These are phyloP conservation scores for Andrena dorsata DNA, from an alignment of 2,888 invertebrate species.

Conservation along the genomic window DNA sequence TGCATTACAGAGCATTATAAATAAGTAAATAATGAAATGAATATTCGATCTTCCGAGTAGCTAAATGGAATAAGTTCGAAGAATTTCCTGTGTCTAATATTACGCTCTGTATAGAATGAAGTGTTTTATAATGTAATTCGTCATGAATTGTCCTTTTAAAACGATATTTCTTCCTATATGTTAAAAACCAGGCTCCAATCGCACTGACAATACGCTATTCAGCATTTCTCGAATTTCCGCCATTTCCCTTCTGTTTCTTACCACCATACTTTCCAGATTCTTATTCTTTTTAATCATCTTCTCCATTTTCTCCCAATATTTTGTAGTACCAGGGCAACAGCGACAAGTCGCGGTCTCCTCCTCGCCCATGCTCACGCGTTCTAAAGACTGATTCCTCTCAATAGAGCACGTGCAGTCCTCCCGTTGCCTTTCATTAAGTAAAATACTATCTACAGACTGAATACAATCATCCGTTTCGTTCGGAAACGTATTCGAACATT, in stretches of 20 bases:
- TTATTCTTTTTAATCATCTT: slow-evolving; percentile 77
- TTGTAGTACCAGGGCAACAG: slow-evolving; percentile 69
- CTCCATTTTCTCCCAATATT: slow-evolving; percentile 76
- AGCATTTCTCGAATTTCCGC: slow-evolving; percentile 79
- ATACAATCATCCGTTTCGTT: neutral
- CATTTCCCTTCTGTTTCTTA: slow-evolving; percentile 77
- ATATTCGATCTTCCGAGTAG: slow-evolving; percentile 28
- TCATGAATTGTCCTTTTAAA: neutral
- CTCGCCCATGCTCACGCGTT: slow-evolving; percentile 61
- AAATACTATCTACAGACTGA: slow-evolving; percentile 17
- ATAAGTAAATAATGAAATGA: slow-evolving; percentile 28
- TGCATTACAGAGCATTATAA: slow-evolving; percentile 18
- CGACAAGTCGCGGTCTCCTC: slow-evolving; percentile 61
- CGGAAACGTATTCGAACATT: neutral
- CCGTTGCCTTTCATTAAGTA: slow-evolving; percentile 13
- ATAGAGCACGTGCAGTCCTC: slow-evolving; percentile 35
- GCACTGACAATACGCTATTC: slow-evolving; percentile 77
- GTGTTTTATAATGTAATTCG: slow-evolving; percentile 1
- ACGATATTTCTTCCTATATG: neutral
- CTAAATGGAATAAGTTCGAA: slow-evolving; percentile 25
- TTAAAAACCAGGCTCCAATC: slow-evolving; percentile 82
- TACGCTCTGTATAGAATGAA: slow-evolving; percentile 16
- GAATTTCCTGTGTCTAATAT: neutral
- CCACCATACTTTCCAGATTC: slow-evolving; percentile 76
- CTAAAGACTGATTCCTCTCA: slow-evolving; percentile 50